Base-by-base conservation (phyloP, 1,140 invertebrate genomes). In the Gonatopus flavifemur region DNA sequence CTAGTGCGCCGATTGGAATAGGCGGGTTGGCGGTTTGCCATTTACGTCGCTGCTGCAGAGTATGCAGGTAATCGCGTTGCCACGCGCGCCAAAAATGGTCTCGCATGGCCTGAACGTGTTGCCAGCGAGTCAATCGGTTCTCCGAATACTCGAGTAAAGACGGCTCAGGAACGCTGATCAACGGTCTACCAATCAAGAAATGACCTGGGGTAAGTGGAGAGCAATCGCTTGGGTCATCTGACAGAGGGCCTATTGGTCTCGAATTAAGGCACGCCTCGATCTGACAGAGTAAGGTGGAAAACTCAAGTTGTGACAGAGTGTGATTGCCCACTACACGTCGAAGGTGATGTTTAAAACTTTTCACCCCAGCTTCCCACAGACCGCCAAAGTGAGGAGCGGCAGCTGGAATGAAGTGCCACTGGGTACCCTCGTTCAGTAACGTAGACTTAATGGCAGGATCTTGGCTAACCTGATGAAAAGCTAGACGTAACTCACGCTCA, bases 201-300 rank as follows among this genome's bases (percentile, higher is more conserved):
- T 47, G 35, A 10, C 45, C 36, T 0, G 41, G 25, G 6, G 35
- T 51, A 2, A 51, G 9, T 0, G 13, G 15, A 0, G 24, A 18
- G 5, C 31, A 6, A 15, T 44, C 41, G 2, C 5, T 4, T 0
- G 21, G 40, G 2, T 44, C 20, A 8, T 45, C 49, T 2, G 13
- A 3, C 0, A 43, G 20, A 1, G 33, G 18, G 0, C 33, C 28
- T 0, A 50, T 38, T 0, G 49, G 49, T 7, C 49, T 13, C 0
- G 36, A 44, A n/a, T 51, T 51, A 0, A 51, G 5, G 10, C 41
- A 51, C 0, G 41, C 49, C 7, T 51, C 41, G 12, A 51, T 32
- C 3, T 32, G 25, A 12, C 36, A 44, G 1, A 51, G 25, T 2
- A 51, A 24, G 3, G 41, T 51, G 1, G 19, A 18, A 2, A 51